Conservation (phyloP, 2,888 invertebrate species). For the Drosophila formosana region DNA sequence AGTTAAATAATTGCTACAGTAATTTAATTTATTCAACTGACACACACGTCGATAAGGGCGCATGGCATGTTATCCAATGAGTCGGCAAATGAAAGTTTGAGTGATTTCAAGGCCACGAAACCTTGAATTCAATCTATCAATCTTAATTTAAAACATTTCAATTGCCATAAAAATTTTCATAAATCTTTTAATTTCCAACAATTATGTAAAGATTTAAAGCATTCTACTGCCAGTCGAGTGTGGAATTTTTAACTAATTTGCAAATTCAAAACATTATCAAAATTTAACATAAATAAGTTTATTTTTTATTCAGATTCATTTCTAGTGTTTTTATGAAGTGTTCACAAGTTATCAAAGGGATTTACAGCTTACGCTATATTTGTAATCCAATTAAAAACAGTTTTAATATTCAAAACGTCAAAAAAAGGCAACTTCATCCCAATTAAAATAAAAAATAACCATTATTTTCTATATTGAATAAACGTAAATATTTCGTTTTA, state of each 20-base stretch:
- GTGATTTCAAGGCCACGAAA: conserved; percentile 48
- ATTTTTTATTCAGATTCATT: no score
- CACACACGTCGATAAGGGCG: not conserved
- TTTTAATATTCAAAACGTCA: not conserved
- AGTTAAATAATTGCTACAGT: conserved; percentile 53
- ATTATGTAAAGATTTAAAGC: not conserved
- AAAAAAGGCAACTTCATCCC: not conserved
- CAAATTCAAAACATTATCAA: no score
- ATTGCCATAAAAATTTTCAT: not conserved
- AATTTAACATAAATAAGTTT: no score
- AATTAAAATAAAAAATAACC: not conserved
- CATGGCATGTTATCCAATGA: conserved; percentile 5
- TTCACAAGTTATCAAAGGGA: no score
- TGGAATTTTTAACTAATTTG: no score
- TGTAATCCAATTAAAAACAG: not conserved
- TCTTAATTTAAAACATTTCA: conserved; percentile 37
- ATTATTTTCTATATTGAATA: conserved; percentile 1
- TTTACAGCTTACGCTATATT: not conserved
- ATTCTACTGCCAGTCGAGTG: no score
- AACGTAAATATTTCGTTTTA: not conserved
- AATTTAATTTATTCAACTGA: conserved; percentile 61
- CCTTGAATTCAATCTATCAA: conserved; percentile 34
- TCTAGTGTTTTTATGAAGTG: no score
- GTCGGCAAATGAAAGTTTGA: conserved; percentile 29
- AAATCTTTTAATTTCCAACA: not conserved